phyloP scores from a whole-genome alignment of 2,113 vertebrate species.

The Hydrolagus affinis region DNA sequence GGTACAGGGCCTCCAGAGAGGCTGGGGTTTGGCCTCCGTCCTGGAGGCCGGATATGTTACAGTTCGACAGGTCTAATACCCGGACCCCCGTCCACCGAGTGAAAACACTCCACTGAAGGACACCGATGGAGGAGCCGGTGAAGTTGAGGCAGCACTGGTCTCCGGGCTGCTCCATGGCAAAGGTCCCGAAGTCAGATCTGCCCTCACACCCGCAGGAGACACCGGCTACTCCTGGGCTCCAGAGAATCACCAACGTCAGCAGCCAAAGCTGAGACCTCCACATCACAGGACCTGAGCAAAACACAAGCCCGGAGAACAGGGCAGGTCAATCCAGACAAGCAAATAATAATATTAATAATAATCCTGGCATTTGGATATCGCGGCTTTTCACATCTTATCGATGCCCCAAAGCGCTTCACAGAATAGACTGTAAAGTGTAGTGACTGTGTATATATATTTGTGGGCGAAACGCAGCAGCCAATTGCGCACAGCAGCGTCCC shows the following conservation, averaged over 20 bases:
- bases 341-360: too few relatives aligned
- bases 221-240: constrained; percentile 30
- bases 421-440: too few relatives aligned
- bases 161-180: constrained; percentile 42
- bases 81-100: constrained; percentile 45
- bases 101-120: constrained; percentile 59
- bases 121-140: constrained; percentile 58
- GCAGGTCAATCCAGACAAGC: not conserved
- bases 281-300: constrained; percentile 12
- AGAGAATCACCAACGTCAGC: constrained; percentile 32
- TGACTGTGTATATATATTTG: too few relatives aligned
- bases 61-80: constrained; percentile 66
- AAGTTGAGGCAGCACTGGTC: constrained; percentile 70
- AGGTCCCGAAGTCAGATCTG: constrained; percentile 46
- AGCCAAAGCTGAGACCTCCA: constrained; percentile 41
- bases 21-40: constrained; percentile 14
- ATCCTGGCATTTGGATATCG: too few relatives aligned
- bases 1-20: constrained; percentile 53
- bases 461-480: too few relatives aligned
- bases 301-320: not conserved
- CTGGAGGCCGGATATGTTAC: constrained; percentile 55
- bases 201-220: constrained; percentile 57
- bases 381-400: too few relatives aligned
- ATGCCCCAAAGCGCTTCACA: too few relatives aligned
- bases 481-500: too few relatives aligned